phyloP scores from a whole-genome alignment of 2,888 invertebrate genomes.

The Athripsodes cinereus region DNA sequence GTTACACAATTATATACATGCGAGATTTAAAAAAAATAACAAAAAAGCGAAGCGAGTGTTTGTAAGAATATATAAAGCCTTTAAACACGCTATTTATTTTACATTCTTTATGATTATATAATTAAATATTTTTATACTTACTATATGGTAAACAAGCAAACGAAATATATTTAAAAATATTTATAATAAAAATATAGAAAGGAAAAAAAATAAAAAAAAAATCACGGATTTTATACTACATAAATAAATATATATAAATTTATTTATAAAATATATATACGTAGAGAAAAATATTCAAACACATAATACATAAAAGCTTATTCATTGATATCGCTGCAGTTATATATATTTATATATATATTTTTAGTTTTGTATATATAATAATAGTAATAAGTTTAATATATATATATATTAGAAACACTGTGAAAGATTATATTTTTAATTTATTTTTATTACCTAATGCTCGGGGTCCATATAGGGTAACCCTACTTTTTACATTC shows the following conservation, averaged over 20 bases:
- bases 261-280: too few species aligned
- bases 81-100: constrained; percentile 24
- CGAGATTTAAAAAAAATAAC: constrained; percentile 25
- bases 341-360: constrained; percentile 17
- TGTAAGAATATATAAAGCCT: constrained; percentile 22
- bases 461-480: constrained; percentile 20
- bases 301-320: constrained; percentile 24
- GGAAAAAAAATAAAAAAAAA: too few species aligned
- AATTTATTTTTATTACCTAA: constrained; percentile 21
- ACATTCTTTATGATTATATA: constrained; percentile 16
- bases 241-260: too few species aligned
- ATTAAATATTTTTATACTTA: constrained; percentile 9
- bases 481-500: constrained; percentile 26
- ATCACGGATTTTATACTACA: too few species aligned
- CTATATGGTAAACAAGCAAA: constrained; percentile 18
- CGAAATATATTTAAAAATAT: background rate
- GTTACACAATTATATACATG: constrained; percentile 26
- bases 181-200: too few species aligned
- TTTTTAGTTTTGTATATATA: too few species aligned
- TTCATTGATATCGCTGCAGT: constrained; percentile 26
- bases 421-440: too few species aligned
- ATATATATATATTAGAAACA: constrained; percentile 14
- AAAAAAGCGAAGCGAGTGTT: constrained; percentile 20
- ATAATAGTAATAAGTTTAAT: constrained; percentile 14
- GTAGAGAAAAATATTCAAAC: constrained; percentile 3